Percentiles rank a stretch among this genome's conserved stretches.
Conservation (phyloP, 2,888 invertebrate genomes). For the Leptarthrus brevirostris region DNA sequence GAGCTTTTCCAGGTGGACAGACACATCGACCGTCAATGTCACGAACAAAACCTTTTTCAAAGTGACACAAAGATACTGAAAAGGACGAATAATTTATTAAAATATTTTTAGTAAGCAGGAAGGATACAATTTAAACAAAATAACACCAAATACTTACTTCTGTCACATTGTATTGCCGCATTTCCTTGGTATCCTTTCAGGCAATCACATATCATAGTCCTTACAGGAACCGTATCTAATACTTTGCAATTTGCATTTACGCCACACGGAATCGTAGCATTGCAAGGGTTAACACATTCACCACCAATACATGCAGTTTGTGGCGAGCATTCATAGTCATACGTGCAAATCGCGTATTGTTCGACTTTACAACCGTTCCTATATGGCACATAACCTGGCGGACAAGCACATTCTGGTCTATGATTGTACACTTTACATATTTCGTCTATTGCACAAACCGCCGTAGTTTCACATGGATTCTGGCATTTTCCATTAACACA, state of each 20-base stretch:
- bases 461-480: conserved; percentile 77
- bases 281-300: conserved; percentile 87
- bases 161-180: conserved; percentile 84
- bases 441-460: conserved; percentile 78
- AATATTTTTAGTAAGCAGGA: conserved; percentile 3
- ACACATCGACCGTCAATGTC: conserved; percentile 75
- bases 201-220: conserved; percentile 91
- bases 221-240: conserved; percentile 82
- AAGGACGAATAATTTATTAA: conserved; percentile 55
- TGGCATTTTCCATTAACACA: conserved; percentile 85
- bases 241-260: conserved; percentile 82
- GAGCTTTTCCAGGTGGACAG: conserved; percentile 81
- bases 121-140: no score
- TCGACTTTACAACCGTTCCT: conserved; percentile 73
- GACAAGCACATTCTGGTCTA: conserved; percentile 83
- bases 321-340: conserved; percentile 84
- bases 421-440: conserved; percentile 83
- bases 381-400: conserved; percentile 78
- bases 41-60: conserved; percentile 76
- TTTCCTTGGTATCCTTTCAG: conserved; percentile 87
- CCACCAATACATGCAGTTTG: conserved; percentile 85
- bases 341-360: conserved; percentile 75
- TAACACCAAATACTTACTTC: conserved; percentile 74
- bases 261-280: conserved; percentile 82
- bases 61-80: conserved; percentile 72